phyloP scores from a whole-genome alignment of 2,888 invertebrate genomes.

The Acrocyrtus sp. region DNA sequence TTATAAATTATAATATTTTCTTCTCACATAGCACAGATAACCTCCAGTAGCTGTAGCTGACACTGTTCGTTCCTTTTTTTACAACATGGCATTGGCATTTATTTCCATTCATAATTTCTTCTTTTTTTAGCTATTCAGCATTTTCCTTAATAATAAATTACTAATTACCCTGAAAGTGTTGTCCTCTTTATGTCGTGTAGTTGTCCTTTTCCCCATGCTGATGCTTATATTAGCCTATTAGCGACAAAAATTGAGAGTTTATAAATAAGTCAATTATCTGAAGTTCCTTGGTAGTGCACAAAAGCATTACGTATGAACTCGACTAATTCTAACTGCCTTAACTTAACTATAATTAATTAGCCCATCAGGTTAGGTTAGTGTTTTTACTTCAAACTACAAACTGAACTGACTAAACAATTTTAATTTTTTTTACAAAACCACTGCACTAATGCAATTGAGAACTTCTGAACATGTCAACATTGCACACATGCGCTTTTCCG shows the following conservation, averaged over 20 bases:
- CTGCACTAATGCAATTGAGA: not conserved
- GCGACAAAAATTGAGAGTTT: not conserved
- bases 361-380: too few species aligned
- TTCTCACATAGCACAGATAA: too few species aligned
- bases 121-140: too few species aligned
- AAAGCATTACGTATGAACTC: too few species aligned
- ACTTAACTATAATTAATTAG: too few species aligned
- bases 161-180: constrained; percentile 62
- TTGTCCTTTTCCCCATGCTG: constrained; percentile 60
- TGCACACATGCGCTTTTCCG: too few species aligned
- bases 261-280: not conserved
- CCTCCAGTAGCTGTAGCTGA: too few species aligned
- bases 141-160: too few species aligned
- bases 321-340: too few species aligned
- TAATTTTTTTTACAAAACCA: not conserved
- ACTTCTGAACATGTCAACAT: not conserved
- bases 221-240: not conserved
- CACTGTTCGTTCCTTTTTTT: not conserved
- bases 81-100: too few species aligned
- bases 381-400: not conserved
- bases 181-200: constrained; percentile 60
- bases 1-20: constrained; percentile 3
- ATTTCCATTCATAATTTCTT: too few species aligned
- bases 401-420: not conserved
- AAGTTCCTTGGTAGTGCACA: too few species aligned